Base-by-base conservation (phyloP, 2,888 invertebrate genomes). In the Lamellibrachia columna region DNA sequence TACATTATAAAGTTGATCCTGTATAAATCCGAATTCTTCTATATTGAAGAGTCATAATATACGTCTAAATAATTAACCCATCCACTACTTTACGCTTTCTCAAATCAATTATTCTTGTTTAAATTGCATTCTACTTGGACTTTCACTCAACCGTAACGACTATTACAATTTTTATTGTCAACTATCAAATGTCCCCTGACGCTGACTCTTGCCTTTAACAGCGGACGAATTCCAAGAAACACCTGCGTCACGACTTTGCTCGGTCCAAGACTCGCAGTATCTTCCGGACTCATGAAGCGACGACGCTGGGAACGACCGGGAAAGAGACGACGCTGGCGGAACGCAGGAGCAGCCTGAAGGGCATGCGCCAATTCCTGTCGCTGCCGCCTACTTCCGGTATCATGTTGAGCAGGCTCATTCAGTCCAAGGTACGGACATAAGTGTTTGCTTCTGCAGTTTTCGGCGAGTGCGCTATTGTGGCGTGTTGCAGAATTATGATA, bases 361-460 rank as follows among this genome's bases (percentile, higher is more conserved):
- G 97, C 94, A 97, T 97, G 97, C 95, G 97, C 91, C 97, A 97
- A 95, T 97, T 97, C 95, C 96, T 97, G 40, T 97, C 97, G 0
- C 96, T 97, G 92, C 97, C 97, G 3, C 97, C 97, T 3, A 97
- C 96, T 92, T 97, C 97, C 60, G 96, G 97, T 92, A 97, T 97
- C 95, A 97, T 97, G 95, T 95, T 97, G 58, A 97, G 97, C 22
- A 95, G 97, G 92, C 96, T 97, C 93, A 97, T 97, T 93, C 97
- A 97, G 95, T 97, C 97, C 52, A 97, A 97, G 95, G 96, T 90
- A 60, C n/a, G 53, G 40, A 40, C 2, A 52, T 22, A 1, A 75
- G 22, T 75, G 55, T 9, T 2, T 55, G 55, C 75, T 75, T 22
- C 6, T 75, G 22, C 15, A 1, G 6, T 22, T 22, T 22, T 22